Evolutionary conservation across 2,113 vertebrate genomes (phyloP).

Genomic region (Dipodomys merriami): DNA sequence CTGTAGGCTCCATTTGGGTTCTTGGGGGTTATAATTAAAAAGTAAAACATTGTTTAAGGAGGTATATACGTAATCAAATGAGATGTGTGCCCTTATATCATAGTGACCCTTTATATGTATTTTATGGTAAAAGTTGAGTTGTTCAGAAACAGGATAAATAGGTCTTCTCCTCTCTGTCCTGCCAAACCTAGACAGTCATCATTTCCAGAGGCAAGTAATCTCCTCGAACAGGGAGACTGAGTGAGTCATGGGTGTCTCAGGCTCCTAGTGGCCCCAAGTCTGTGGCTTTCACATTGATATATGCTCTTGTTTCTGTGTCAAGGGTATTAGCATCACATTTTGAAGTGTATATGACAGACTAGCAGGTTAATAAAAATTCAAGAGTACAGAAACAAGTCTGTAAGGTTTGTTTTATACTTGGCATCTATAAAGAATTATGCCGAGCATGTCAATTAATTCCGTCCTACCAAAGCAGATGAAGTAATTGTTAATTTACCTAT

Average conservation of each 20-base stretch:
- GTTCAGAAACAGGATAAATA: background rate
- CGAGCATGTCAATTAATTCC: background rate
- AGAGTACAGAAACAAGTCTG: background rate
- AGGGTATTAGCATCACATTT: background rate
- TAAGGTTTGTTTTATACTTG: background rate
- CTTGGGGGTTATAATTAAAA: background rate
- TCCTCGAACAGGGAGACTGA: accelerated
- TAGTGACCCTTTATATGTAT: background rate
- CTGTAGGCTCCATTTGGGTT: background rate
- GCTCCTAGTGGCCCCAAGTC: background rate
- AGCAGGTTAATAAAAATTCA: background rate
- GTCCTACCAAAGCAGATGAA: background rate
- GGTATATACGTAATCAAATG: background rate
- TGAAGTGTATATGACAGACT: background rate
- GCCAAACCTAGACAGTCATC: background rate
- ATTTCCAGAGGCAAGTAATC: background rate
- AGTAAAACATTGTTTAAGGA: background rate
- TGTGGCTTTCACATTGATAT: background rate
- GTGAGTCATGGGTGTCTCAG: background rate
- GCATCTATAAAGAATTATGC: background rate
- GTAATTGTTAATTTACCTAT: background rate
- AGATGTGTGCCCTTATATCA: background rate
- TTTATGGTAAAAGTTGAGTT: background rate
- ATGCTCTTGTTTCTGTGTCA: background rate
- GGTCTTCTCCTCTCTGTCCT: background rate